Percentiles rank a stretch among this genome's conserved stretches.
Conservation (phyloP, 2,113 vertebrate species). For the Mohoua ochrocephala region DNA sequence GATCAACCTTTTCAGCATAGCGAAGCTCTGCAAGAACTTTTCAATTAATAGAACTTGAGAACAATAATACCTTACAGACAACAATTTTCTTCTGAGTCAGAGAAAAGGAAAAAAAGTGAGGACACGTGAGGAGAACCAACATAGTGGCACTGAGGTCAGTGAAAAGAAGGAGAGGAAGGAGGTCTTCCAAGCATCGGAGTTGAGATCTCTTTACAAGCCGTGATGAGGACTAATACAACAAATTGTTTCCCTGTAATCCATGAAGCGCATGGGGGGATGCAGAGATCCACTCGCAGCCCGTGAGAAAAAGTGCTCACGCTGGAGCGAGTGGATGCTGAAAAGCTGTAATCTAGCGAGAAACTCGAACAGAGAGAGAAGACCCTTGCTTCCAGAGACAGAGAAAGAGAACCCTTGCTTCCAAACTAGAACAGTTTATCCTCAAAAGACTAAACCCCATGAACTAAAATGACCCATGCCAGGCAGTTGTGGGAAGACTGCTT, state of each 20-base stretch:
- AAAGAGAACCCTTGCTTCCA: neutral
- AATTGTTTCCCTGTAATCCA: neutral
- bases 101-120: neutral
- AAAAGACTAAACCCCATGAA: neutral
- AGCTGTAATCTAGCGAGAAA: neutral
- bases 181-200: neutral
- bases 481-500: neutral
- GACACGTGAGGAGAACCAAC: neutral
- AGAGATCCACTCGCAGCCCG: neutral
- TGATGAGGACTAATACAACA: neutral
- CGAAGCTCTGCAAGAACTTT: neutral
- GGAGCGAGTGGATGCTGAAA: neutral
- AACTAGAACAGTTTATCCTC: neutral
- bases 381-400: neutral
- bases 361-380: neutral
- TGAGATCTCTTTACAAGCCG: neutral
- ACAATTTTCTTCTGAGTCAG: neutral
- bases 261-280: neutral
- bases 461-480: neutral
- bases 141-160: neutral
- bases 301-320: neutral
- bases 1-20: neutral
- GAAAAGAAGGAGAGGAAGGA: neutral
- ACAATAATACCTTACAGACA: neutral
- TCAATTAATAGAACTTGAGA: neutral